phyloP scores from a whole-genome alignment of 2,113 vertebrate genomes.

The Perca schrenkii region DNA sequence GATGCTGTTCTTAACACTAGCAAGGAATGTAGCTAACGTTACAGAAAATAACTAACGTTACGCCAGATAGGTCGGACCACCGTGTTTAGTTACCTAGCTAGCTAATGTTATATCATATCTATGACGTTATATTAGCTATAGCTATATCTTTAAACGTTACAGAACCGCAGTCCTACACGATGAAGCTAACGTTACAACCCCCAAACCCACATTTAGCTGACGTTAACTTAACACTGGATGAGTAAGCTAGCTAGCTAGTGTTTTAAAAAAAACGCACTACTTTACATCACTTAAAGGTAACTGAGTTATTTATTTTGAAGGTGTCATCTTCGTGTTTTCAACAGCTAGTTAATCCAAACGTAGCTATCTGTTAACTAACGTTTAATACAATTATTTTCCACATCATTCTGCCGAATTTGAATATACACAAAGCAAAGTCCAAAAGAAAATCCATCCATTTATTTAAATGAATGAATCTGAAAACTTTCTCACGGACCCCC shows the following conservation, averaged over 20 bases:
- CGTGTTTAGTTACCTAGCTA: too few species aligned
- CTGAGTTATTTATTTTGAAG: not conserved
- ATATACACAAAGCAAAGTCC: not conserved
- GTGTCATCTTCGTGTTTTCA: not conserved
- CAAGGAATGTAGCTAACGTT: too few species aligned
- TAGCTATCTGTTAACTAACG: too few species aligned
- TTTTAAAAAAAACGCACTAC: too few species aligned
- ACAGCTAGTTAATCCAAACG: not conserved
- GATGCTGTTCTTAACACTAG: too few species aligned
- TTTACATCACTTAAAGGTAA: not conserved
- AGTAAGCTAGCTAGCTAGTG: not conserved
- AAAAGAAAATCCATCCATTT: not conserved
- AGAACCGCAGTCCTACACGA: not conserved
- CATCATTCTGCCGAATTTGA: not conserved
- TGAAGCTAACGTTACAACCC: slow-evolving; percentile 36
- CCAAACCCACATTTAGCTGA: not conserved
- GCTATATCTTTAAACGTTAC: too few species aligned
- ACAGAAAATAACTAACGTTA: too few species aligned
- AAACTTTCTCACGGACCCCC: too few species aligned
- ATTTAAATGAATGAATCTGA: too few species aligned
- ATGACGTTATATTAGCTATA: too few species aligned
- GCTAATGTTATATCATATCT: too few species aligned
- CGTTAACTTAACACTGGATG: not conserved
- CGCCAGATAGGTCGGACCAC: too few species aligned
- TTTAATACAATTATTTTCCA: not conserved